Percentiles rank a stretch among this genome's conserved stretches.
Evolutionary conservation across 2,113 vertebrate genomes (phyloP).

Genomic region (Colius striatus): DNA sequence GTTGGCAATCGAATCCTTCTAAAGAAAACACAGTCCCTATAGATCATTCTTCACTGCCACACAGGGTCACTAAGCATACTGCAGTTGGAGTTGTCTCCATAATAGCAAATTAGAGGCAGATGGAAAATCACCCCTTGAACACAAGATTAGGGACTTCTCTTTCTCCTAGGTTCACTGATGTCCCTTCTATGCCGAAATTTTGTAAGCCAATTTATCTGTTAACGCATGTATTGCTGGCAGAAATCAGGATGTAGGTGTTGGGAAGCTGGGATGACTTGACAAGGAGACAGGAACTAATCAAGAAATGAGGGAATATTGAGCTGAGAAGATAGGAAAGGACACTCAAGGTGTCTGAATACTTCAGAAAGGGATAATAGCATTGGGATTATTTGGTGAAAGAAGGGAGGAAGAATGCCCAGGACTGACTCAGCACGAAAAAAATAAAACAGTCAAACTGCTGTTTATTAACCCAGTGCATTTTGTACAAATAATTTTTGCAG

Average conservation of each 20-base stretch:
- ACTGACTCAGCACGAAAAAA: background rate
- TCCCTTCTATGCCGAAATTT: background rate
- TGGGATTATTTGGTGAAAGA: background rate
- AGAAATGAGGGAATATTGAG: background rate
- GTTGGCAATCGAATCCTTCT: background rate
- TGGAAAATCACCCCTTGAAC: background rate
- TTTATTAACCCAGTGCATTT: background rate
- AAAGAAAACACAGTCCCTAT: background rate
- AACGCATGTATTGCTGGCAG: fast-evolving
- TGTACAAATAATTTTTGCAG: background rate
- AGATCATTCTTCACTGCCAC: background rate
- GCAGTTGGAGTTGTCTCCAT: background rate
- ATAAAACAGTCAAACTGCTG: background rate
- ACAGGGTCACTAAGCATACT: background rate
- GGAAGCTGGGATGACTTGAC: background rate
- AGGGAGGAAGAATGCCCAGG: background rate
- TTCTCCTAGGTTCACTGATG: background rate
- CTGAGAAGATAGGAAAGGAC: background rate
- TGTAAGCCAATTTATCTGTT: background rate
- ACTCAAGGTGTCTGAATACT: background rate
- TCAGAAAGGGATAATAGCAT: background rate
- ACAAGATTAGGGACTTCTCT: background rate
- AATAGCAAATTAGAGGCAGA: background rate
- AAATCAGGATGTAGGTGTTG: background rate
- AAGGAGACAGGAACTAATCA: background rate